Conservation (phyloP, 2,797 vertebrate species). For the Eulemur albifrons region DNA sequence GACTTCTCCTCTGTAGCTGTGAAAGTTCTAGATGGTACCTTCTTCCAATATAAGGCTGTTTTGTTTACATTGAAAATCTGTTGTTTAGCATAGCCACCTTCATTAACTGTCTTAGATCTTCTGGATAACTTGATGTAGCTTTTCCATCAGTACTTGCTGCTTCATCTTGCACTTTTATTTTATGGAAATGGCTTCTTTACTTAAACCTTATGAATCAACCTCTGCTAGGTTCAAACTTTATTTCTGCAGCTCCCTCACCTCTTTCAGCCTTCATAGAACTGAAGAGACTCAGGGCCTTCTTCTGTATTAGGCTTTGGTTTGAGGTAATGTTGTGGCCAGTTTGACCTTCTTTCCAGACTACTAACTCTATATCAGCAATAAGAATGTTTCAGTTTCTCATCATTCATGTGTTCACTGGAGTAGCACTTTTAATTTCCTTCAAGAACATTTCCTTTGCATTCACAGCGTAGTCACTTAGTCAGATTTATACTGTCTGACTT, state of each 20-base stretch:
- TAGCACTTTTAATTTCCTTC: neutral
- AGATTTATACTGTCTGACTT: neutral
- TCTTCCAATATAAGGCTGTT: neutral
- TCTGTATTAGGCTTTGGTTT: neutral
- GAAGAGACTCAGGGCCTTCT: neutral
- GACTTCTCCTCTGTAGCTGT: neutral
- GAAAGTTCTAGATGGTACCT: neutral
- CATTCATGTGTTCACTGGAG: neutral
- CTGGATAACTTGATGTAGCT: neutral
- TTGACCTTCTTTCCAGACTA: neutral
- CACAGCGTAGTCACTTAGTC: neutral
- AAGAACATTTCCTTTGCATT: neutral
- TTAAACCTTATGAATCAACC: neutral
- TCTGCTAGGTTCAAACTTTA: neutral
- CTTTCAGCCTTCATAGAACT: neutral
- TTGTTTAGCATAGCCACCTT: neutral
- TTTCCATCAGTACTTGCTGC: neutral
- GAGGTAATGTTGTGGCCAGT: neutral
- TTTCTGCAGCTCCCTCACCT: neutral
- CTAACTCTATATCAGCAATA: neutral
- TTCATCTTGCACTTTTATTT: neutral
- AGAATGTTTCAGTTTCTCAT: neutral
- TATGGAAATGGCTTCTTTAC: neutral
- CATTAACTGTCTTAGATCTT: neutral
- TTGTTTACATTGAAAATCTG: neutral